Base-by-base conservation (phyloP, 2,113 vertebrate genomes). In the Sorex araneus region DNA sequence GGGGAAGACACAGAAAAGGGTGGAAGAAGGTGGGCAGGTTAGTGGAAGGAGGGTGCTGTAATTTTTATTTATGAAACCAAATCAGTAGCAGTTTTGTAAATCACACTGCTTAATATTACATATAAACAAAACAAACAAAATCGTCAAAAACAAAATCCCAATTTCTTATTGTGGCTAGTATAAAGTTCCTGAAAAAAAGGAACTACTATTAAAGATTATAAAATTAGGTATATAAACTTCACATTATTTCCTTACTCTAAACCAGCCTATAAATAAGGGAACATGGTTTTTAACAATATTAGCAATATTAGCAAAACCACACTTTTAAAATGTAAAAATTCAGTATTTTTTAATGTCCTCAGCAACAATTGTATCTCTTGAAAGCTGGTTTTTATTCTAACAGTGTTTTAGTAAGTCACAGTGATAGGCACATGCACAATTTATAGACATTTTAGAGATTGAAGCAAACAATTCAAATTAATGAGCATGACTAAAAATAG, bases 401-500 rank as follows among this genome's bases (percentile, higher is more conserved):
- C 3, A 30, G 16, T 80, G 18, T 30, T 90, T 85, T 76, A 89
- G n/a, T 75, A 88, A 93, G 25, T 87, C 84, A 91, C 8, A 36
- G 6, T 88, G 40, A 79, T 2, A 88, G 71, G 27, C 12, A 91
- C 40, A 19, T 91, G 40, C 36, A 79, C 8, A 85, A 79, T 77
- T 69, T 63, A 60, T 13, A 27, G 25, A 87, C 28, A 85, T 84
- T 91, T 89, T 43, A 45, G 89, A 91, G 43, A 64, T 43, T 28
- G 21, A 95, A 93, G 67, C 69, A 94, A 30, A 92, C 50, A 90
- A 87, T 77, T n/a, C 93, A 74, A 91, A 91, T 40, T 91, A 96
- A 94, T 85, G 10, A 66, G 8, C 8, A 89, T 8, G 15, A 30
- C 12, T 93, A 87, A 84, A 89, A 90, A 18, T 63, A 79, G 27